Base-by-base conservation (phyloP, 1,140 invertebrate genomes). In the Tigriopus japonicus region DNA sequence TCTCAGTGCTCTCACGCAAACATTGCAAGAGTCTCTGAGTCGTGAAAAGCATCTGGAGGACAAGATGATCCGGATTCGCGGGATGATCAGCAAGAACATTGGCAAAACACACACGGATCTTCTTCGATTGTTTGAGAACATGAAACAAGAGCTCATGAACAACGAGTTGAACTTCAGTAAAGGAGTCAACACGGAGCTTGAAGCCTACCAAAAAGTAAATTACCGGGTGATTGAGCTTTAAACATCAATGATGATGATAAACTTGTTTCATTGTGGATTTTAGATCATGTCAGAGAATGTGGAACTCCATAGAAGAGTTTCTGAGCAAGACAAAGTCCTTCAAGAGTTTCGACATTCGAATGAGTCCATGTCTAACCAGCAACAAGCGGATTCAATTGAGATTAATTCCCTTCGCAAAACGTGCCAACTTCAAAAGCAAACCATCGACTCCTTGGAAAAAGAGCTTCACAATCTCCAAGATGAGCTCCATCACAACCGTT, bases 81-180 rank as follows among this genome's bases (percentile, higher is more conserved):
- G 21, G 15, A 24, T 58, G 55, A 58, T 58, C 41, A 40, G 55
- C 23, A 58, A 58, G 28, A 58, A 58, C 41, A 58, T 58, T 58
- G 55, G 55, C n/a, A 58, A 58, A 42, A 58, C 28, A 14, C 55
- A 58, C 10, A 58, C 55, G 24, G 55, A 58, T 42, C 28, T 58
- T 35, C 23, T 58, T 13, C 13, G 55, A 23, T 24, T 58, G 6
- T 58, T 58, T 58, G 55, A 58, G 40, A 58, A 58, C 28, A 42
- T 58, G 12, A 58, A 58, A 42, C 28, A 58, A 42, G 55, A 58
- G 40, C 28, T 58, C 12, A 58, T 58, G 55, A 24, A 58, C 17
- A 35, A 35, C 28, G 28, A 35, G 28, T 35, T 35, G 28, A 35
- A 35, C 28, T 35, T 35, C 28, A 35, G 28, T 35, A 35, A 35